Evolutionary conservation across 1,140 invertebrate genomes (phyloP).

Genomic region (Paraescarpia echinospica): DNA sequence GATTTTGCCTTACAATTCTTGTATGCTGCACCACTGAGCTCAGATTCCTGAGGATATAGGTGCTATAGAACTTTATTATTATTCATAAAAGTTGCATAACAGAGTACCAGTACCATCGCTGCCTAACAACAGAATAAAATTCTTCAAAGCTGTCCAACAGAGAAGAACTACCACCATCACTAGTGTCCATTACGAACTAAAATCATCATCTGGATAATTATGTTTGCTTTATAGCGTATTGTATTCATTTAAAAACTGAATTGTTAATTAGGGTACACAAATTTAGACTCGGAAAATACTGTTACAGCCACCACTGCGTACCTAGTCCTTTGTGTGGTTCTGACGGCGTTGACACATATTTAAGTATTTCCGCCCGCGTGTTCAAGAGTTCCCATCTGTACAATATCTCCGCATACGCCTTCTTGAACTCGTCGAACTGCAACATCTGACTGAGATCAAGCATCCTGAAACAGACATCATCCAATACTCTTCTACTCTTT

Average conservation of each 20-base stretch:
- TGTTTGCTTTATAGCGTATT: neutral
- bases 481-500: no score
- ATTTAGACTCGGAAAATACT: neutral
- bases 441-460: conserved; percentile 58
- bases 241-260: neutral
- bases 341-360: conserved; percentile 68
- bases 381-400: conserved; percentile 82
- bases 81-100: neutral
- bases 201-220: neutral
- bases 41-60: no score
- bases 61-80: no score
- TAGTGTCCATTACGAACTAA: neutral
- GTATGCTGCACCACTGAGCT: no score
- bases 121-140: no score
- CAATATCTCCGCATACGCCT: conserved; percentile 84
- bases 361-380: conserved; percentile 79
- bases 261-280: neutral
- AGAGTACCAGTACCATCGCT: no score
- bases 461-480: conserved; percentile 55
- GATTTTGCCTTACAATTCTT: no score
- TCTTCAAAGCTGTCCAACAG: neutral
- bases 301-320: conserved; percentile 27
- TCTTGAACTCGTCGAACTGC: conserved; percentile 66
- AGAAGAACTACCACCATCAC: neutral
- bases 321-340: conserved; percentile 69